Base-by-base conservation (phyloP, 2,797 vertebrate genomes). In the Gambelia wislizenii region DNA sequence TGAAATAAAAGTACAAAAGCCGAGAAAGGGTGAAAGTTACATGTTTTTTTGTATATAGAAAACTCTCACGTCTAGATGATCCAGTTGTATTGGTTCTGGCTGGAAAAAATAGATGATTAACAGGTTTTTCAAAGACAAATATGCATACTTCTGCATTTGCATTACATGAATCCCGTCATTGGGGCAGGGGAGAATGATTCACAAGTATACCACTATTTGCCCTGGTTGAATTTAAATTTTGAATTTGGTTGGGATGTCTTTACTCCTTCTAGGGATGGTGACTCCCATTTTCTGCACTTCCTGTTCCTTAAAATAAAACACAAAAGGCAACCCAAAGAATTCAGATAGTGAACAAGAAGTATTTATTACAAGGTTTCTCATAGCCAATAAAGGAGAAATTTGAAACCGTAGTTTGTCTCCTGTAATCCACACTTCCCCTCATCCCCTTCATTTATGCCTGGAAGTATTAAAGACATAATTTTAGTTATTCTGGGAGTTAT, bases 11-110 rank as follows among this genome's bases (percentile, higher is more conserved):
- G 95, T 96, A 96, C 96, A 96, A 96, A 97, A 96, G 93, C 94
- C 93, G 94, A 97, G 96, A 97, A 96, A 96, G 95, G 94, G 97
- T 96, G 96, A 96, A 97, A 97, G 96, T 97, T 97, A 97, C 96
- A 91, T 97, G 96, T 84, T 97, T 95, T 97, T 97, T 96, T 97
- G 97, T 98, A 97, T 94, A 97, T 97, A 98, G 96, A 96, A 96
- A 95, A 96, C 94, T 96, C 96, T 97, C 94, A 91, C 93, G 94
- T 97, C 96, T 96, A 95, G 96, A 96, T 97, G 96, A 97, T 96
- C 95, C 93, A 95, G 96, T 96, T 96, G 94, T 97, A 96, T 94
- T 96, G 96, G 96, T 97, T 95, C 95, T 92, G 95, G 97, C 97
- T 97, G 95, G 96, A 95, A 97, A 96, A 94, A 97, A 96, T 96